Base-by-base conservation (phyloP, 2,888 invertebrate species). In the Pristionchus japonicus region DNA sequence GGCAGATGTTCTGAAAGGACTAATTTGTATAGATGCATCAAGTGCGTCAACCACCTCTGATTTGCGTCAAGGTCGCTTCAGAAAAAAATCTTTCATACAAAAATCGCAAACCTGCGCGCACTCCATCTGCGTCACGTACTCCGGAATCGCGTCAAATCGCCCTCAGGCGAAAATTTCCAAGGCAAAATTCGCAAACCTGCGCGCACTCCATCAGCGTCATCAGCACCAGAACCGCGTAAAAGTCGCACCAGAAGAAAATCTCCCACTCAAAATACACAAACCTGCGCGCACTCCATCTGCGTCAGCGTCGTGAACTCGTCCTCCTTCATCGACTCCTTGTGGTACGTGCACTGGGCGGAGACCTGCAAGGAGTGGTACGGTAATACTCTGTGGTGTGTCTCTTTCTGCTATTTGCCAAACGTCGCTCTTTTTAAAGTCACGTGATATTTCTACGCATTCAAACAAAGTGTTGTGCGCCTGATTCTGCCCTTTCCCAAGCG, bases 281-380 rank as follows among this genome's bases (percentile, higher is more conserved):
- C 64, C 67, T 90, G 88, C 11, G 82, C 43, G 70, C 93, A 93
- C 64, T 92, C 91, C 89, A 93, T 89, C 70, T 90, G 91, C 15
- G 91, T 89, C 31, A 89, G 82, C 77, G 90, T 90, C 2, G 91
- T 90, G 88, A 89, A 91, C 87, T 91, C 91, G 67, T 91, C 91
- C 47, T 88, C 89, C 13, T 77, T 83, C 47, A 70, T 89, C n/a
- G 89, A 86, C 47, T 89, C 88, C 64, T 90, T 90, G 57, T 89
- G 89, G 64, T 91, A 89, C 87, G 88, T 88, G 70, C 91, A 92
- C 89, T 91, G 91, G 4, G 90, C 89, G 37, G 90, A 90, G 15
- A 91, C 84, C 90, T 91, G 86, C 70, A 88, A 85, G 20, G 34
- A n/a, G n/a, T n/a, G n/a, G n/a, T 40, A 74, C 40, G 9, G 37